phyloP scores from a whole-genome alignment of 2,797 vertebrate genomes.

The Vultur gryphus region DNA sequence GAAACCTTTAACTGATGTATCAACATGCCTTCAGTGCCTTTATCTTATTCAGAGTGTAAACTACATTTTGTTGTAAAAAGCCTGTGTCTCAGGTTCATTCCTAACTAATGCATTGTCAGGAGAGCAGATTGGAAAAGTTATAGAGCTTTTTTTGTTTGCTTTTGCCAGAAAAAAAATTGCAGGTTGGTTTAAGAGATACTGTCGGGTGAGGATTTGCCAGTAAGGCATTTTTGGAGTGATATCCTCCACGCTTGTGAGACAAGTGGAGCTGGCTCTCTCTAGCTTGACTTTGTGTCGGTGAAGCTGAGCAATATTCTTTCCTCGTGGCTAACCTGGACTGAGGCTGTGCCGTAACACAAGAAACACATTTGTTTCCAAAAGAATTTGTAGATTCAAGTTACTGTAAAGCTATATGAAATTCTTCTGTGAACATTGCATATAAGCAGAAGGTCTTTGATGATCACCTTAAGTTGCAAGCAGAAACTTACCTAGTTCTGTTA shows the following conservation, averaged over 20 bases:
- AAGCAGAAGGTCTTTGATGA: not conserved
- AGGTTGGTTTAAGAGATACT: not conserved
- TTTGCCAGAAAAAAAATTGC: not conserved
- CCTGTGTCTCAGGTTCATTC: not conserved
- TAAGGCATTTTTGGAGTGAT: not conserved
- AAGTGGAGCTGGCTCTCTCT: not conserved
- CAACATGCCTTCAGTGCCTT: not conserved
- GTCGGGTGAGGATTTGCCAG: not conserved
- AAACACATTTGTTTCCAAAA: not conserved
- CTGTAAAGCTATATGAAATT: not conserved
- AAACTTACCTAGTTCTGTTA: not conserved
- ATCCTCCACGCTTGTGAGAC: rapidly evolving
- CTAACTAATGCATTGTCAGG: not conserved
- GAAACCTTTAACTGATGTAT: not conserved
- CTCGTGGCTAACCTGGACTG: not conserved
- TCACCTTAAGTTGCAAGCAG: not conserved
- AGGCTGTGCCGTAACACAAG: not conserved
- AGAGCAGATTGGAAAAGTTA: not conserved
- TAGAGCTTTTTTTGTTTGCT: not conserved
- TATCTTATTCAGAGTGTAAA: not conserved
- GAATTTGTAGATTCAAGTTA: not conserved
- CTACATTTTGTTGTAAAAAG: not conserved
- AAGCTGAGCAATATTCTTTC: not conserved
- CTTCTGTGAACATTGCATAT: not conserved
- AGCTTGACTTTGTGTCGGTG: not conserved